Evolutionary conservation across 1,140 invertebrate species (phyloP), one percentile per base, ranked within the genome.

Genomic region (Monochamus saltuarius): DNA sequence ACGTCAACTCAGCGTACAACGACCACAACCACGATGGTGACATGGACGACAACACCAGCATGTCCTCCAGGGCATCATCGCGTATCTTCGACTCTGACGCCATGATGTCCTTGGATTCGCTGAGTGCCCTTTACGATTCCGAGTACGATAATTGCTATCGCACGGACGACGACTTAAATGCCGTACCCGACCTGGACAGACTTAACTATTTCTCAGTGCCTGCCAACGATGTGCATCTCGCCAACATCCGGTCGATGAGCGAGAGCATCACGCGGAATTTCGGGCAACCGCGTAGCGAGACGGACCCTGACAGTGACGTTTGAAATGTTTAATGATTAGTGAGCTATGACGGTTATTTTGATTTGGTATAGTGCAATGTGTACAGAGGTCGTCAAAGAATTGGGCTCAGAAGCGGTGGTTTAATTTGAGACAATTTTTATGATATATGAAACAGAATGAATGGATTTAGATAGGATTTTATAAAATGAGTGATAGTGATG

Each of bases 1-100:
- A 92, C 75, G 88, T 91, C 19, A 92, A 92, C 77, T 92, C 90
- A n/a, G 84, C 90, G 58, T 90, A 89, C 72, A 85, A 85, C 72
- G 85, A 85, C 54, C 85, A 84, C 64, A 88, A 89, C 71, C 81
- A 87, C 51, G 87, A 89, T 85, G 86, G 88, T 71, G 88, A 89
- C 72, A 81, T 88, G 64, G 87, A 89, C 71, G 87, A 89, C 72
- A 87, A 87, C 66, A 90, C 89, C 19, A 88, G 89, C 29, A 86
- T 90, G 61, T 88, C 86, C 50, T 89, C 87, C 0, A 78, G 90
- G 55, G 89, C 90, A 7, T 91, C 89, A 43, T 91, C 89, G 8
- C 82, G 89, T 11, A 82, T 89, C 14, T 84, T 89, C 65, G 88
- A 89, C 70, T 88, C 86, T 2, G 88, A 89, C 70, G 85, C 89